Percentiles rank a stretch among this genome's conserved stretches.
Conservation (phyloP, 2,797 vertebrate species). For the Crenichthys baileyi region DNA sequence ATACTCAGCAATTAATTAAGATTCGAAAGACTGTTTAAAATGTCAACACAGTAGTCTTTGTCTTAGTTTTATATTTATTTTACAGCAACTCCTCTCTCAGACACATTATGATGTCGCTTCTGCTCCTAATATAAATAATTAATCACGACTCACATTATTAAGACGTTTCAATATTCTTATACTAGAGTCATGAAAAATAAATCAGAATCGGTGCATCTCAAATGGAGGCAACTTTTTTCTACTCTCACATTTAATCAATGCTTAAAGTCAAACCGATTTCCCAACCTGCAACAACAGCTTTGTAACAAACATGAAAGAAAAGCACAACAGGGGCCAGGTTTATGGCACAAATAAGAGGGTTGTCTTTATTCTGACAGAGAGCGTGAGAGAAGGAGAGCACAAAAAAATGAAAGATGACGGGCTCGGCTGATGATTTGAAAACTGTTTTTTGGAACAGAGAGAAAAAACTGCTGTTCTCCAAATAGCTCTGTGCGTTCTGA, state of each 20-base stretch:
- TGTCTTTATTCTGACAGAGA: constrained; percentile 26
- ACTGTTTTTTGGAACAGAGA: constrained; percentile 11
- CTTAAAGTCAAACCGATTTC: neutral
- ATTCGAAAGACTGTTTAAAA: neutral
- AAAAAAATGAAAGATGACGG: constrained; percentile 43
- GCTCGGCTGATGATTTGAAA: constrained; percentile 25
- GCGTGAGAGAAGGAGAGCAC: constrained; percentile 2
- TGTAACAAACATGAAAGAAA: constrained; percentile 5
- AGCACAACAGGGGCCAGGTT: constrained; percentile 3
- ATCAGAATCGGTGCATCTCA: neutral
- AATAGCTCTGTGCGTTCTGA: constrained; percentile 28
- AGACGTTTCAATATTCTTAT: neutral
- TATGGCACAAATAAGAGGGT: constrained; percentile 21
- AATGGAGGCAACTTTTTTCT: neutral
- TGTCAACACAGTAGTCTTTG: neutral
- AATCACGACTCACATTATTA: neutral
- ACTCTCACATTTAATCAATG: neutral
- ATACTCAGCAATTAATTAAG: neutral
- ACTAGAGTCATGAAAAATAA: too few species aligned
- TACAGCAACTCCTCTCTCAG: neutral
- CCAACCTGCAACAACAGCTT: constrained; percentile 7
- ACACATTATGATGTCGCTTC: neutral
- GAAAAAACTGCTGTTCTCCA: constrained; percentile 35
- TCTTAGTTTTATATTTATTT: neutral
- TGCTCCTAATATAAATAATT: neutral